These are phyloP conservation scores for Carcinoscorpius rotundicauda DNA, from an alignment of 1,140 invertebrate species.

Conservation along the genomic window DNA sequence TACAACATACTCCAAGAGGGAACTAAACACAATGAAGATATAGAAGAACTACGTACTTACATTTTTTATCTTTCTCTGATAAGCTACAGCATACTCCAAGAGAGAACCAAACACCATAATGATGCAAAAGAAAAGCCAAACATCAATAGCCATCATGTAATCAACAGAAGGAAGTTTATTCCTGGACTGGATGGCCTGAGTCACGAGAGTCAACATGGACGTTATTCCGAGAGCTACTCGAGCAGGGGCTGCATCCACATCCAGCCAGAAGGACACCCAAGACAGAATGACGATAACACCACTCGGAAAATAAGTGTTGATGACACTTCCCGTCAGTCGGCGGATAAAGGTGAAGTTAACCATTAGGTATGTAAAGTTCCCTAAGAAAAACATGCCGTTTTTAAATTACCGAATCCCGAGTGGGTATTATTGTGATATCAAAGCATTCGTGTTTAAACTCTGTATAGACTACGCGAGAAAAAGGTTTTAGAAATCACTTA, in stretches of 20 bases:
- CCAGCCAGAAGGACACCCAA: constrained; percentile 30
- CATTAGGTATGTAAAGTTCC: constrained; percentile 23
- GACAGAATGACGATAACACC: constrained; percentile 27
- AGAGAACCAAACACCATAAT: too few relatives aligned
- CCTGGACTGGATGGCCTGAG: constrained; percentile 10
- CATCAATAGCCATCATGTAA: too few relatives aligned
- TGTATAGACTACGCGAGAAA: not conserved
- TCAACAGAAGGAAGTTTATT: too few relatives aligned
- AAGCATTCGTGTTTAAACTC: not conserved
- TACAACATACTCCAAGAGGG: too few relatives aligned
- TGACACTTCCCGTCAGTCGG: constrained; percentile 14
- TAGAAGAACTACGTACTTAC: too few relatives aligned
- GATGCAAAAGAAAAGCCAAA: too few relatives aligned
- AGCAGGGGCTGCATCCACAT: constrained; percentile 26
- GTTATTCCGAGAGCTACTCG: constrained; percentile 31
- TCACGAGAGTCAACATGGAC: constrained; percentile 33
- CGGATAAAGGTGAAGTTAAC: constrained; percentile 26
- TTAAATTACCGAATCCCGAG: too few relatives aligned
- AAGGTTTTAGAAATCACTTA: not conserved
- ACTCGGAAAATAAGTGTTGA: constrained; percentile 24
- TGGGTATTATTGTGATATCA: too few relatives aligned
- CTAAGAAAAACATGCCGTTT: constrained; percentile 13
- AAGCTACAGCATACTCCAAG: too few relatives aligned
- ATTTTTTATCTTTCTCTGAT: too few relatives aligned
- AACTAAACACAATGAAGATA: too few relatives aligned